Evolutionary conservation across 1,140 invertebrate genomes (phyloP).

Genomic region (Nebria ingens): DNA sequence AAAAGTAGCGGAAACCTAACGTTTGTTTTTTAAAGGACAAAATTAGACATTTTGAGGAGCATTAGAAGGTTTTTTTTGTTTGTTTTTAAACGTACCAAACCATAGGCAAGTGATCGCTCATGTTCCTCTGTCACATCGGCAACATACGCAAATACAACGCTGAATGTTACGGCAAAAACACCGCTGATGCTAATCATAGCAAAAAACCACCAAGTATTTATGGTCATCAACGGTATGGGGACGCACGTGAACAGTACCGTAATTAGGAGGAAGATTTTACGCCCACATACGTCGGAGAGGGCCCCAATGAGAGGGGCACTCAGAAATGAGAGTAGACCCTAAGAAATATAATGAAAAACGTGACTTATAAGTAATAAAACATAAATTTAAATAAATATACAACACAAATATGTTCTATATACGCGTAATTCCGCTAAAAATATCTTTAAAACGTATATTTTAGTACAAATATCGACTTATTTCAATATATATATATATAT

Average conservation of each 20-base stretch:
- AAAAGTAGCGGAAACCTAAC: conserved; percentile 89
- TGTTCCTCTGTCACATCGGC: conserved; percentile 98
- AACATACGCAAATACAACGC: conserved; percentile 98
- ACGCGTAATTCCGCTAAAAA: too few species aligned
- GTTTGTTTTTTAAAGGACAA: conserved; percentile 11
- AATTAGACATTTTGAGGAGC: too few species aligned
- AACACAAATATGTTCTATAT: too few species aligned
- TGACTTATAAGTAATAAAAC: too few species aligned
- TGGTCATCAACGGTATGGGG: conserved; percentile 96
- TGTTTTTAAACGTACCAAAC: conserved; percentile 60
- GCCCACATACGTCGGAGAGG: conserved; percentile 93
- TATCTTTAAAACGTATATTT: too few species aligned
- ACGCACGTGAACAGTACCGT: conserved; percentile 99
- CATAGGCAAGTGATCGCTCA: conserved; percentile 92
- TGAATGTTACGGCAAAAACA: conserved; percentile 97
- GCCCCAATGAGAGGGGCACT: conserved; percentile 95
- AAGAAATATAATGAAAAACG: too few species aligned
- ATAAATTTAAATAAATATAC: too few species aligned
- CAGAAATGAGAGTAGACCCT: conserved; percentile 95
- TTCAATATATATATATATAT: too few species aligned
- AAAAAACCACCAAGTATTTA: conserved; percentile 99
- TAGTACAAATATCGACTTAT: too few species aligned
- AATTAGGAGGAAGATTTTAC: conserved; percentile 95
- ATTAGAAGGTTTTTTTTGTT: background rate
- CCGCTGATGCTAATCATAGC: conserved; percentile 98